Evolutionary conservation across 2,888 invertebrate species (phyloP).

Genomic region (Choreutis nemorana): DNA sequence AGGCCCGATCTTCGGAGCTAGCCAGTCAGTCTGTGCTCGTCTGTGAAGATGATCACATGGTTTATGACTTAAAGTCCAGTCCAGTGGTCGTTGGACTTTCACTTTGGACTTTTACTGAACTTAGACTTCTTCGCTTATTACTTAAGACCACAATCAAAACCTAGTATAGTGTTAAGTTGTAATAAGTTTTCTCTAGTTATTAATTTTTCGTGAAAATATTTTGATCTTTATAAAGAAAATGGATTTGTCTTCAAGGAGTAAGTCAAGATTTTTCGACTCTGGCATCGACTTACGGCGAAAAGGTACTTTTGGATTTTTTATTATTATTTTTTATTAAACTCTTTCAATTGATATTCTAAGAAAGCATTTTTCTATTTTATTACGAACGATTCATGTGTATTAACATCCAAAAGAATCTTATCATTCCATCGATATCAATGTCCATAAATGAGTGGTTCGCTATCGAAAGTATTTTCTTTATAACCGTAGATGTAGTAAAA

Average conservation of each 20-base stretch:
- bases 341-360: no score
- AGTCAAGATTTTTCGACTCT: constrained; percentile 67
- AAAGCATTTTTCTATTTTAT: no score
- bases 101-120: constrained; percentile 17
- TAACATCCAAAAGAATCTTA: no score
- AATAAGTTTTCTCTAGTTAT: constrained; percentile 12
- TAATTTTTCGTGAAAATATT: constrained; percentile 7
- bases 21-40: constrained; percentile 65
- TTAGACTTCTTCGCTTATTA: constrained; percentile 16
- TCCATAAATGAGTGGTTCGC: no score
- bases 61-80: constrained; percentile 38
- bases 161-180: constrained; percentile 17
- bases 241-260: constrained; percentile 61
- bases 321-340: no score
- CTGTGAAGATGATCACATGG: constrained; percentile 64
- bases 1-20: constrained; percentile 44
- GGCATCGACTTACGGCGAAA: constrained; percentile 61
- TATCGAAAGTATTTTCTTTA: no score
- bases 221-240: constrained; percentile 29
- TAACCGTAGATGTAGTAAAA: no score
- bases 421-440: no score
- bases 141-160: no score
- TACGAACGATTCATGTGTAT: no score
- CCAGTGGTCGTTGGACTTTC: constrained; percentile 31
- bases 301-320: constrained; percentile 36